Base-by-base conservation (phyloP, 1,140 invertebrate genomes). In the Cryptotermes secundus region DNA sequence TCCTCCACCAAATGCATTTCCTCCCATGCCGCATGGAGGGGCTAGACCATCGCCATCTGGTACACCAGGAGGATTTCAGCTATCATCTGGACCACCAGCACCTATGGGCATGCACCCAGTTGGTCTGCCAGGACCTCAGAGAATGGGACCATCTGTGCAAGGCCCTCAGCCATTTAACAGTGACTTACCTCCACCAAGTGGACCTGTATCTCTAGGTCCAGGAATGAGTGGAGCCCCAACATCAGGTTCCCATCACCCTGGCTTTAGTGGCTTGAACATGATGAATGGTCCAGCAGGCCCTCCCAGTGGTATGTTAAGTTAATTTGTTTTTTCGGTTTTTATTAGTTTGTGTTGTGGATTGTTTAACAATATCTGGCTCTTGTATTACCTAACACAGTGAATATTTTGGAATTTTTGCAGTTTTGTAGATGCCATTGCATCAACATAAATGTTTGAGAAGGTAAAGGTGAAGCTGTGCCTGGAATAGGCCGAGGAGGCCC, bases 21-120 rank as follows among this genome's bases (percentile, higher is more conserved):
- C 35, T n/a, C 42, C 42, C 53, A 9, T 22, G 6, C 31, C 42
- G 7, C 81, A 42, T 31, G 42, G 42, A 19, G 81, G 81, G 16
- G 2, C 38, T 4, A 45, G 81, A 53, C 81, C 81, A 31, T 82
- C 81, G 31, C 81, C 81, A 49, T 82, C 81, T 31, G 81, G 42
- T 59, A 82, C 81, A 31, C 81, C 81, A 31, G 81, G 81, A n/a
- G 42, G 42, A 24, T 49, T 14, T 38, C 81, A 82, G 42, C 86
- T 85, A 42, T 86, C 83, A 79, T 85, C 87, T 65, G 85, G 84
- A 53, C 86, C 87, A 53, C 82, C 84, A 83, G 87, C 87, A 42
- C 83, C 86, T 80, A 86, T 86, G 82, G 82, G 84, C 83, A 85
- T 86, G 72, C 83, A 85, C 72, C 82, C 87, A 26, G 87, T 86